Evolutionary conservation across 2,888 invertebrate species (phyloP), one percentile per base, ranked within the genome.

Genomic region (Hypomecis atomaria): DNA sequence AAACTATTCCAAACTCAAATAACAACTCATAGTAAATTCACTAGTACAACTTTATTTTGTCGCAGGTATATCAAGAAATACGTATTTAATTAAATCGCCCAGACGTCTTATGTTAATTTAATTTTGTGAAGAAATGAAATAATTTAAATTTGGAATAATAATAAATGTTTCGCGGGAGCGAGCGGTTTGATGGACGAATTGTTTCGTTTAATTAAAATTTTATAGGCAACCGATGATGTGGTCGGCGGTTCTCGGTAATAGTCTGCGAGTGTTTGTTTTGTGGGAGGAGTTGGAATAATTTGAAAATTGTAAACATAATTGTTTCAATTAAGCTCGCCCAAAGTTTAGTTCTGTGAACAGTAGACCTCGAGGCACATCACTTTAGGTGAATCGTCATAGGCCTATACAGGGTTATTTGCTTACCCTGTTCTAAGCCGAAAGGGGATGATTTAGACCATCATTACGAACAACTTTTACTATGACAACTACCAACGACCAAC

Each of bases 1-100:
- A 48, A 55, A 76, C 83, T 78, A 86, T 87, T 73, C 63, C 13
- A 8, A 48, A 58, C 6, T 62, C 74, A 88, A 89, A 89, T 84
- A 88, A 77, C 76, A 77, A 78, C 69, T 79, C 82, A 83, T 75
- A 69, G 67, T 62, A 66, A 50, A 75, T 53, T 71, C 70, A 74
- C 68, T 38, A 40, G 45, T 55, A 43, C 37, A 34, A 37, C 71
- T 70, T 71, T 65, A 54, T 44, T 59, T 48, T 61, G 71, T 68
- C 59, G 59, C 70, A 40, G 66, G 57, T 57, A 67, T 48, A n/a
- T 68, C 54, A 62, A 54, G 10, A 50, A 70, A 68, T 65, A 50
- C 40, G 66, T 65, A 55, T 65, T 71, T 67, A 67, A 71, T 71
- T 65, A 71, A 71, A 70, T 62, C 48, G 38, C 62, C 65, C 47